phyloP scores from a whole-genome alignment of 2,888 invertebrate species.

The Dorcus hopei region DNA sequence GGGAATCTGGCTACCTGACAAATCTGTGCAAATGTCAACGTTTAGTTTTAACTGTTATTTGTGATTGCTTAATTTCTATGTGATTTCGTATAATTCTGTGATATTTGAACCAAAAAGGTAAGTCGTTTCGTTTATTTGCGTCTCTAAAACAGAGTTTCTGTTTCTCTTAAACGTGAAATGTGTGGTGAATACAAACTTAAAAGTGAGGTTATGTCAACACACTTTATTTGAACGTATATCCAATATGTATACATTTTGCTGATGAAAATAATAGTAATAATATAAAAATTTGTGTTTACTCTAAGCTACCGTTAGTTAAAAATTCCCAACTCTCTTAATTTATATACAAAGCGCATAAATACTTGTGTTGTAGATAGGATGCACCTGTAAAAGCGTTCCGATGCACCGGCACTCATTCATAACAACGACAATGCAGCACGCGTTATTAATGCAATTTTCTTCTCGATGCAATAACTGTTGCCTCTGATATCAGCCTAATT shows the following conservation, averaged over 20 bases:
- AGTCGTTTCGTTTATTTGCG: too few relatives aligned
- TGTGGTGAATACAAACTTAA: not conserved
- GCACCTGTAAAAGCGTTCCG: not conserved
- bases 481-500: conserved; percentile 62
- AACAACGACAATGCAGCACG: not conserved
- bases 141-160: not conserved
- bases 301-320: conserved; percentile 16
- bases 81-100: too few relatives aligned
- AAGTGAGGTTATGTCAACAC: conserved; percentile 7
- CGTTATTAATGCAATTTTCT: not conserved
- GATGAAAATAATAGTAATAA: conserved; percentile 11
- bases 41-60: too few relatives aligned
- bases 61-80: too few relatives aligned
- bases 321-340: conserved; percentile 9
- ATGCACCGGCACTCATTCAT: not conserved
- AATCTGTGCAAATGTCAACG: too few relatives aligned
- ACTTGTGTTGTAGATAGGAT: not conserved
- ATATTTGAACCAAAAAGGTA: too few relatives aligned
- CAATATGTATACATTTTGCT: not conserved
- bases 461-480: conserved; percentile 4
- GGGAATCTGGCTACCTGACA: too few relatives aligned
- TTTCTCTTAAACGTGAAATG: not conserved
- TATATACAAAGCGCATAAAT: conserved; percentile 15
- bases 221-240: conserved; percentile 14
- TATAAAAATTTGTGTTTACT: conserved; percentile 14